Evolutionary conservation across 2,113 vertebrate genomes (phyloP), one percentile per base, ranked within the genome.

Genomic region (Formicarius rufipectus): DNA sequence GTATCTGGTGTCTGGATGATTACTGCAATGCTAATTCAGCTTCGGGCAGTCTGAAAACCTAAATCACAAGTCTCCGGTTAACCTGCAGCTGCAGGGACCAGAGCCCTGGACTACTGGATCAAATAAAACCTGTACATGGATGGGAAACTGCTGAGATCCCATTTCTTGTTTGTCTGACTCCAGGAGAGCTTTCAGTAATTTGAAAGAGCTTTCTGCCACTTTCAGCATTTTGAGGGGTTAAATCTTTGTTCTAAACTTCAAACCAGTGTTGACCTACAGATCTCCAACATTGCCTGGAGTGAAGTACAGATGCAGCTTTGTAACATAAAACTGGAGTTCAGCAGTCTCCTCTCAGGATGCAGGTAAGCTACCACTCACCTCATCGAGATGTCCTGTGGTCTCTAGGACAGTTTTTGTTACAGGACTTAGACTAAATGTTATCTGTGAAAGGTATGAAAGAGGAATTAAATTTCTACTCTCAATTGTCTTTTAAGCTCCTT

Each of bases 261-360:
- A 44, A 71, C 2, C 1, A 23, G 4, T 7, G 3, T 55, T 71
- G 22, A 30, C 6, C 39, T 77, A 6, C 11, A 53, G 13, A 33
- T 63, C 17, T 50, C 35, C 24, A 31, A 2, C 2, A 8, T 17
- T 1, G 0, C 14, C 20, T 64, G 9, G 7, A 56, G 7, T 45
- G 25, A 89, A 64, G 18, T 4, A 55, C 5, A 56, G 30, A 18
- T 25, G 12, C 3, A 6, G 5, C 12, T 85, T 47, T 44, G 3
- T 37, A 64, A 80, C 4, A 18, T 39, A 58, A 44, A 7, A 4
- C 13, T 82, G 21, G 18, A 33, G 7, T 64, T 42, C 25, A 28
- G 4, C 9, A 81, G 0, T 22, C 5, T 59, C 9, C 6, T 7
- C 3, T 69, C 5, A 19, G 18, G 33, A 73, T 7, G 6, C 10